These are phyloP conservation scores for Drosophila ironensis DNA, from an alignment of 1,140 invertebrate genomes.

Conservation along the genomic window DNA sequence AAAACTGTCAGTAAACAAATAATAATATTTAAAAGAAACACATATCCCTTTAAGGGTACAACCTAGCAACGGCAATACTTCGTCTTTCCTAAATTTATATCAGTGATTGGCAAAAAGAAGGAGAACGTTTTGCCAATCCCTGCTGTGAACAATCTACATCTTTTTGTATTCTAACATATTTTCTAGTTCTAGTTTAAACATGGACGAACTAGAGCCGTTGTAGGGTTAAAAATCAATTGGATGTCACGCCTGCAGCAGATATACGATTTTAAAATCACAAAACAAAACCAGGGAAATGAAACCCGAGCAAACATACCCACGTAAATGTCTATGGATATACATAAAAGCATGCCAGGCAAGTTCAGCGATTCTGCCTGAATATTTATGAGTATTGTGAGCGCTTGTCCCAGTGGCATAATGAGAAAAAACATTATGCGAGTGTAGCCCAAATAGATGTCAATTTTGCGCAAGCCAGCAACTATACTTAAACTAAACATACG, in stretches of 20 bases:
- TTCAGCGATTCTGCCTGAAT: constrained; percentile 10
- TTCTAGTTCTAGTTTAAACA: no score
- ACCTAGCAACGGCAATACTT: neutral
- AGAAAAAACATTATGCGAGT: constrained; percentile 11
- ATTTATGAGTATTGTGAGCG: constrained; percentile 18
- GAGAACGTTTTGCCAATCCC: neutral
- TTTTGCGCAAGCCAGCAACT: constrained; percentile 48
- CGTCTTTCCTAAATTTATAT: no score
- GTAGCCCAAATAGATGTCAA: constrained; percentile 67
- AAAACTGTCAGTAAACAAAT: neutral
- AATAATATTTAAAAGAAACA: neutral
- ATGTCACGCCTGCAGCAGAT: constrained; percentile 22
- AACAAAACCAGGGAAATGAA: no score
- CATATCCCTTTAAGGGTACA: constrained; percentile 7
- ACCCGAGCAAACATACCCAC: constrained; percentile 2
- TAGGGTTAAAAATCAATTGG: neutral
- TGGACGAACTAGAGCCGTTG: constrained; percentile 19
- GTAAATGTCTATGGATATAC: constrained; percentile 32
- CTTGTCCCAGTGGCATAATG: neutral
- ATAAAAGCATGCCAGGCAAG: constrained; percentile 14
- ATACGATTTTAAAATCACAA: constrained; percentile 48
- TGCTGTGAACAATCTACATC: neutral
- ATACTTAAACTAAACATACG: constrained; percentile 16
- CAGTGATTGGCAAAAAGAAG: no score
- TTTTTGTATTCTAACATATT: neutral